Evolutionary conservation across 2,797 vertebrate species (phyloP).

Genomic region (Molossus alvarezi): DNA sequence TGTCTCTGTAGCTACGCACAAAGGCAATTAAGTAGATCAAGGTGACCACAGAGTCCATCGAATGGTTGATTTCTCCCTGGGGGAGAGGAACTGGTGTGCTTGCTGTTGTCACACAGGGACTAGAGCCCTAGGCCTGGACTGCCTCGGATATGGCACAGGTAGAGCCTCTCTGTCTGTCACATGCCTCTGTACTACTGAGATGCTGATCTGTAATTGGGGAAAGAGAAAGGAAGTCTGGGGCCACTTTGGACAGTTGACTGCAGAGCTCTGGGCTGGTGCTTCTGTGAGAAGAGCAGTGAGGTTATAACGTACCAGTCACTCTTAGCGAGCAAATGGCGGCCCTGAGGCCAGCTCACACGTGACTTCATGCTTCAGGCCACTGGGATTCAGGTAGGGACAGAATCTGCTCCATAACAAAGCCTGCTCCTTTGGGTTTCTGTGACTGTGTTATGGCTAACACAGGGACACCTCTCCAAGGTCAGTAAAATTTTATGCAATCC

Average conservation of each 20-base stretch:
- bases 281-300: not conserved
- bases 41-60: not conserved
- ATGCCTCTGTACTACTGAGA: not conserved
- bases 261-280: not conserved
- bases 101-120: not conserved
- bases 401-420: not conserved
- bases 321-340: too few relatives aligned
- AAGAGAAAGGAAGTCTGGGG: not conserved
- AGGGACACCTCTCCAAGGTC: not conserved
- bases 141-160: not conserved
- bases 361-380: not conserved
- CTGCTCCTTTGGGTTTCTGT: not conserved
- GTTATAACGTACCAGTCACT: too few relatives aligned
- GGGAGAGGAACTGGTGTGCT: not conserved
- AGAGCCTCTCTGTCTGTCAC: rapidly evolving
- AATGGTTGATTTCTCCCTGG: not conserved
- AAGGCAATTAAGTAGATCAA: not conserved
- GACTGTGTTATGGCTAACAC: not conserved
- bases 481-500: not conserved
- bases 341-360: not conserved
- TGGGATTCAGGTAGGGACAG: not conserved
- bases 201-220: not conserved
- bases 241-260: not conserved
- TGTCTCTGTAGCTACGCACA: not conserved
- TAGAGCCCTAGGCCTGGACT: not conserved